A percentile compares a stretch with the other conserved stretches of the same genome.
Evolutionary conservation across 1,140 invertebrate species (phyloP).

Genomic region (Scaptomyza pallida): DNA sequence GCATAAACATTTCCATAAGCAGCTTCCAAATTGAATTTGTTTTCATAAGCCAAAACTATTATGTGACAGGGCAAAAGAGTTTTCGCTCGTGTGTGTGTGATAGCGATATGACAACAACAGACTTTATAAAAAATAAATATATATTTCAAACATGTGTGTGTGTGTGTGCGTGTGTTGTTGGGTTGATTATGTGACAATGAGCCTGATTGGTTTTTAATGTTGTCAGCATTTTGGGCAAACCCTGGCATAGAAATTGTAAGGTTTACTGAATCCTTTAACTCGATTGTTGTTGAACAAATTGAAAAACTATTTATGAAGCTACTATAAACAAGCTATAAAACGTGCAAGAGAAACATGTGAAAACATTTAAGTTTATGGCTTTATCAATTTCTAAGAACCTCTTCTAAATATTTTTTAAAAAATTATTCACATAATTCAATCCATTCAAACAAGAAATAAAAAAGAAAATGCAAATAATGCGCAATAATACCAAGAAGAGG

Average conservation of each 20-base stretch:
- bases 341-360: not conserved
- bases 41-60: slow-evolving; percentile 82
- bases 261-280: not conserved
- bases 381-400: not conserved
- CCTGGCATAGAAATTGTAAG: slow-evolving; percentile 6
- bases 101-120: slow-evolving; percentile 10
- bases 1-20: slow-evolving; percentile 82
- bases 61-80: slow-evolving; percentile 66
- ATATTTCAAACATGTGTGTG: slow-evolving; percentile 20
- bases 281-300: not conserved
- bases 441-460: not conserved
- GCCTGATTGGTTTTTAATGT: slow-evolving; percentile 79
- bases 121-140: slow-evolving; percentile 64
- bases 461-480: slow-evolving; percentile 18
- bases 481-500: slow-evolving; percentile 17
- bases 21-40: slow-evolving; percentile 81
- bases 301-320: not conserved
- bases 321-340: not conserved
- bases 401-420: not conserved
- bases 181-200: slow-evolving; percentile 75
- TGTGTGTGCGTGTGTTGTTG: slow-evolving; percentile 20
- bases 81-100: slow-evolving; percentile 33
- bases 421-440: slow-evolving; percentile 2
- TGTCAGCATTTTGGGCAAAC: slow-evolving; percentile 3
- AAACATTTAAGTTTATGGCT: not conserved